phyloP scores from a whole-genome alignment of 2,113 vertebrate species.

The Hyaena hyaena region DNA sequence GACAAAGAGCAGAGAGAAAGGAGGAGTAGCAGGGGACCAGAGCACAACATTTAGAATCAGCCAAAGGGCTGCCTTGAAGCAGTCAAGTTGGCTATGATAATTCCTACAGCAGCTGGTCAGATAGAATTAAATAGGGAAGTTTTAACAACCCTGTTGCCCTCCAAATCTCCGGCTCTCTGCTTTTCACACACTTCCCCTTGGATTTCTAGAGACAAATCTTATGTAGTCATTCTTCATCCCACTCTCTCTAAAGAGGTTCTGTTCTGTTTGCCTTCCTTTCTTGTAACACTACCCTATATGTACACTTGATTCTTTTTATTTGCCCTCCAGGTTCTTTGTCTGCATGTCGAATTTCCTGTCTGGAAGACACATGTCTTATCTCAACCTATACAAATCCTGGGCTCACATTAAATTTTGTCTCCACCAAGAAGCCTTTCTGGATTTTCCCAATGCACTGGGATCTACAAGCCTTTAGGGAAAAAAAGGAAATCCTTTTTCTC shows the following conservation, averaged over 20 bases:
- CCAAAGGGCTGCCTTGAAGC: neutral
- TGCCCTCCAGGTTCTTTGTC: neutral
- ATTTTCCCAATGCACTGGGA: neutral
- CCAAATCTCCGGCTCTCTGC: neutral
- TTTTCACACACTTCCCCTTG: neutral
- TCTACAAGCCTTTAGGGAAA: neutral
- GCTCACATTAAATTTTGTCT: neutral
- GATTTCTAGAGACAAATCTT: neutral
- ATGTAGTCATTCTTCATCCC: neutral
- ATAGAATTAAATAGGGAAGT: neutral
- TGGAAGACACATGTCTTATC: neutral
- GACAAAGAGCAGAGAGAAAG: neutral
- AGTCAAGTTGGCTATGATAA: neutral
- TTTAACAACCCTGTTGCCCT: neutral
- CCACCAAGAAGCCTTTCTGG: neutral
- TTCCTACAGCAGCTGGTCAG: neutral
- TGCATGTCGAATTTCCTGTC: neutral
- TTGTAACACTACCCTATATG: rapidly evolving
- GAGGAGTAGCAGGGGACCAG: neutral
- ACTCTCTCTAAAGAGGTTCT: neutral
- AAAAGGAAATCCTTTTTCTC: neutral
- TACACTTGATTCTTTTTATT: neutral
- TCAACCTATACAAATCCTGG: neutral
- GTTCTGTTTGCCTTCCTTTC: neutral
- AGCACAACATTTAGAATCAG: neutral